Evolutionary conservation across 2,888 invertebrate species (phyloP).

Genomic region (Nezara viridula): DNA sequence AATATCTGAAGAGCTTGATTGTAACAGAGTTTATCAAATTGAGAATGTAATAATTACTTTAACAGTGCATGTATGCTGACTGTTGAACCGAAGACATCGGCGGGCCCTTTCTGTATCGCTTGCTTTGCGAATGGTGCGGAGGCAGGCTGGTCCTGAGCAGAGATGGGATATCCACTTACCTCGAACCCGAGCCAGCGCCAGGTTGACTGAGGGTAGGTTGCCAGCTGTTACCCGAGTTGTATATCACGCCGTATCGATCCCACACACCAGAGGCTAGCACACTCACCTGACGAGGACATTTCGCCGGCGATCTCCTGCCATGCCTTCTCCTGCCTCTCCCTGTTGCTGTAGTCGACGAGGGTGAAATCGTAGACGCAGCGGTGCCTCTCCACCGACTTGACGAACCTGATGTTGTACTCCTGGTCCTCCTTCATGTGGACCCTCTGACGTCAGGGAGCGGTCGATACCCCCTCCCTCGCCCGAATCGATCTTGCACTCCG

Average conservation of each 20-base stretch:
- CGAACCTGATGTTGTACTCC: slow-evolving; percentile 63
- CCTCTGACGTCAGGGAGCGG: slow-evolving; percentile 43
- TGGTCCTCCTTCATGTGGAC: slow-evolving; percentile 63
- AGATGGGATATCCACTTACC: slow-evolving; percentile 21
- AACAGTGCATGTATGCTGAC: neutral
- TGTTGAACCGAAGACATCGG: neutral
- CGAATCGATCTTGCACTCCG: neutral
- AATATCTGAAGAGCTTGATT: neutral
- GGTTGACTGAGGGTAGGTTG: slow-evolving; percentile 42
- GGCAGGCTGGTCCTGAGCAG: neutral
- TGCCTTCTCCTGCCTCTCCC: slow-evolving; percentile 61
- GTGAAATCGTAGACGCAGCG: slow-evolving; percentile 61
- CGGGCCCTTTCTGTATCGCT: neutral
- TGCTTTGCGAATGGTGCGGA: neutral
- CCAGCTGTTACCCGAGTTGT: slow-evolving; percentile 13
- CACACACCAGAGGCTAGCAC: neutral
- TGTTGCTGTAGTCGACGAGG: slow-evolving; percentile 60
- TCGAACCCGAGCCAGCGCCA: neutral
- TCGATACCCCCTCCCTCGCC: neutral
- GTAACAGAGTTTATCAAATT: neutral
- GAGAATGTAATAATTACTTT: neutral
- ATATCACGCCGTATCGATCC: slow-evolving; percentile 40
- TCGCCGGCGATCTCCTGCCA: slow-evolving; percentile 60
- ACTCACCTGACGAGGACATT: slow-evolving; percentile 60
- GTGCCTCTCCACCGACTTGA: slow-evolving; percentile 61